Conservation (phyloP, 2,888 invertebrate species). For the Ariolimax columbianus region DNA sequence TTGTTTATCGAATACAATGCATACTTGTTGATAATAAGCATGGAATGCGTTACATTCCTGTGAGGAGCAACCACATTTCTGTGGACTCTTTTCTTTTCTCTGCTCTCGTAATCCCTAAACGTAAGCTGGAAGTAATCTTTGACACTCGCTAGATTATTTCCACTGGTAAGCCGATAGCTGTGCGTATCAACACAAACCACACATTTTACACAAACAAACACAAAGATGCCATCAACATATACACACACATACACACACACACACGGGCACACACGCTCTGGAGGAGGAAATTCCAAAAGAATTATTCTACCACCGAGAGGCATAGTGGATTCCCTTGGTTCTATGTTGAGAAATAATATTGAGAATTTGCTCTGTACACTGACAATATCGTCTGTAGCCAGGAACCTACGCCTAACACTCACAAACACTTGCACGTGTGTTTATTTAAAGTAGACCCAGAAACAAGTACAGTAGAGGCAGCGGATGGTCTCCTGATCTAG, state of each 20-base stretch:
- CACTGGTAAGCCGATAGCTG: background rate
- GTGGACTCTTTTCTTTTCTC: too few relatives aligned
- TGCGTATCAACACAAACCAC: background rate
- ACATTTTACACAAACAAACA: background rate
- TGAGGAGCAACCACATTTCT: too few relatives aligned
- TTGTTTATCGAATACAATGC: too few relatives aligned
- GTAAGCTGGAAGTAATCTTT: background rate
- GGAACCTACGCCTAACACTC: background rate
- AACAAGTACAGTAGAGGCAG: slow-evolving; percentile 23
- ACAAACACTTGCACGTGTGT: slow-evolving; percentile 37
- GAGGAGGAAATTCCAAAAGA: background rate
- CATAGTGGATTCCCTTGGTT: background rate
- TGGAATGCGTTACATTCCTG: too few relatives aligned
- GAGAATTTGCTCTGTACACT: slow-evolving; percentile 17
- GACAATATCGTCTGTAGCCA: background rate
- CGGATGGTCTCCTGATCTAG: slow-evolving; percentile 12
- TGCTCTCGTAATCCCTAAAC: background rate
- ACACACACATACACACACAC: background rate
- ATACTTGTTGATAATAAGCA: too few relatives aligned
- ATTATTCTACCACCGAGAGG: background rate
- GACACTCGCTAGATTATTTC: background rate
- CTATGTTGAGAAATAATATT: slow-evolving; percentile 3
- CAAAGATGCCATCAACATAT: background rate
- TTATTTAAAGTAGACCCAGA: slow-evolving; percentile 40
- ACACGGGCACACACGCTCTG: background rate